Conservation (phyloP, 2,888 invertebrate species). For the Omphaloscelis lunosa region DNA sequence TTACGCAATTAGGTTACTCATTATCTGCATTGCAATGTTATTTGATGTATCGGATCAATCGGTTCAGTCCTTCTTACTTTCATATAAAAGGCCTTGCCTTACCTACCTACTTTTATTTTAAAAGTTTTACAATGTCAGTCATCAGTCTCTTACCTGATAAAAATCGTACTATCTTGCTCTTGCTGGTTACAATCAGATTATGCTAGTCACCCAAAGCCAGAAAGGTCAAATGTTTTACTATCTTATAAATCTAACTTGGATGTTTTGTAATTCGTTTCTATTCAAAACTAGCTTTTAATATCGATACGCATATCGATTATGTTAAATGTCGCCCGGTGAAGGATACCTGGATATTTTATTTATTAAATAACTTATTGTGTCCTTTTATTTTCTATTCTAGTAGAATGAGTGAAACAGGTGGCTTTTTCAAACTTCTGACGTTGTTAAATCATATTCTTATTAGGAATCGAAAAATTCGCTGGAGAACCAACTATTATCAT, state of each 20-base stretch:
- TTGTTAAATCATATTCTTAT: constrained; percentile 1
- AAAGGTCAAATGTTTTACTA: constrained; percentile 18
- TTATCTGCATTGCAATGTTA: not conserved
- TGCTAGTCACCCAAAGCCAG: not conserved
- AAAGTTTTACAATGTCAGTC: not conserved
- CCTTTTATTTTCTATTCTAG: not conserved
- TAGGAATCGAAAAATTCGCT: not conserved
- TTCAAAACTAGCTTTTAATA: constrained; percentile 4
- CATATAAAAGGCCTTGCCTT: not conserved
- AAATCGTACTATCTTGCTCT: not conserved
- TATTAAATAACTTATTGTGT: not conserved
- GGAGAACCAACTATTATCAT: not conserved
- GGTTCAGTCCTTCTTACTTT: not conserved
- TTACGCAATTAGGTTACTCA: too few relatives aligned
- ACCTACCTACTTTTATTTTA: not conserved
- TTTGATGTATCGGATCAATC: not conserved
- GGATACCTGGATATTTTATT: not conserved
- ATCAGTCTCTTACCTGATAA: not conserved
- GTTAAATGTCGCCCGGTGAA: not conserved
- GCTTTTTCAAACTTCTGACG: not conserved
- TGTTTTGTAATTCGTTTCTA: not conserved
- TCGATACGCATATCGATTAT: not conserved
- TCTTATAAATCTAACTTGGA: not conserved
- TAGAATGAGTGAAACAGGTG: not conserved
- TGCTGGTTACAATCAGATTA: constrained; percentile 19